Evolutionary conservation across 2,797 vertebrate species (phyloP).

Genomic region (Schizothorax lantsangensis): DNA sequence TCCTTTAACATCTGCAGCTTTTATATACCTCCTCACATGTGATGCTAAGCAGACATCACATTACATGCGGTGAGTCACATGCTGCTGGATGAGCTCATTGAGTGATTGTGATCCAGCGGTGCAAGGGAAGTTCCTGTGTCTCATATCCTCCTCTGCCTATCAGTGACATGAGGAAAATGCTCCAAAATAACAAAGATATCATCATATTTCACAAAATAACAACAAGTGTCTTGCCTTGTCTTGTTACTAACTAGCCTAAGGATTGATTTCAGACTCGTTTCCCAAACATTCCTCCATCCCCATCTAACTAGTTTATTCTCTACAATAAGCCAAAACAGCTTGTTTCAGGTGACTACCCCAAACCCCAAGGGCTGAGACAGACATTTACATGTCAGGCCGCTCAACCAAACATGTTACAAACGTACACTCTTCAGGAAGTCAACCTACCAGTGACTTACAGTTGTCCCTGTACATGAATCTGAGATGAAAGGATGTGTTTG

Average conservation of each 20-base stretch:
- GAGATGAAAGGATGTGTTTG: conserved; percentile 11
- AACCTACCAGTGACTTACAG: no score
- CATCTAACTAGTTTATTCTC: neutral
- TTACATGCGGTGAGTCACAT: conserved; percentile 17
- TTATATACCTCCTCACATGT: conserved; percentile 55
- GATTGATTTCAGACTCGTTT: neutral
- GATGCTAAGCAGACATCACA: conserved; percentile 54
- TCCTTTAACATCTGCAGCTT: neutral
- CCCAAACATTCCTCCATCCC: neutral
- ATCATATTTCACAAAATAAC: neutral
- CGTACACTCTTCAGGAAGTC: neutral
- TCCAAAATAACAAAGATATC: no score
- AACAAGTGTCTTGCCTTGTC: neutral
- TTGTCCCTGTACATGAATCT: conserved; percentile 14
- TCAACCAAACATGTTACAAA: neutral
- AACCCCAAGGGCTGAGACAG: neutral
- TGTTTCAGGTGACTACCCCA: neutral
- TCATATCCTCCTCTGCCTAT: conserved; percentile 39
- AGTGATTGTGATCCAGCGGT: conserved; percentile 65
- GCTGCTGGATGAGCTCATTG: conserved; percentile 68
- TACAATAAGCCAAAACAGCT: neutral
- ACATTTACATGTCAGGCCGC: neutral
- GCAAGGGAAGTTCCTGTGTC: conserved; percentile 16
- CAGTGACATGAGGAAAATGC: conserved; percentile 55
- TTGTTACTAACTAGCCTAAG: neutral